These are phyloP conservation scores for Pammene aurita DNA, from an alignment of 2,888 invertebrate genomes.

Conservation along the genomic window DNA sequence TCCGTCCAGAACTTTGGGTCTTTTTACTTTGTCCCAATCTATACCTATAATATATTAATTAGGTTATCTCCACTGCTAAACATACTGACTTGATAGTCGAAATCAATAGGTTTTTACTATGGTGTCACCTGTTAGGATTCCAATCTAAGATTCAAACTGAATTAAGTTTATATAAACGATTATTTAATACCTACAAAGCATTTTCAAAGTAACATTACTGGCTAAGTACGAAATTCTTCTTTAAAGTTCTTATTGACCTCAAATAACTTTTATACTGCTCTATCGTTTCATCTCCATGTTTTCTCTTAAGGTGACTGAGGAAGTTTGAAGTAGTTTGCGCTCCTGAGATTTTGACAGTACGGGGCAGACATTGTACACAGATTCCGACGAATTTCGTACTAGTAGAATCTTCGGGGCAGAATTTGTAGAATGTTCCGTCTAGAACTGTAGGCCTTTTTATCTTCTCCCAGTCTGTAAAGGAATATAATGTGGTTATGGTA, in stretches of 20 bases:
- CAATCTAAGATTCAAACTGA: no score
- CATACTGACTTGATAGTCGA: no score
- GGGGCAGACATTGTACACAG: conserved; percentile 15
- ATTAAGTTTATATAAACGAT: no score
- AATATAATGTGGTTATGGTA: not conserved
- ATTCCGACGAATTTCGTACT: conserved; percentile 6
- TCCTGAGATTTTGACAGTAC: conserved; percentile 16
- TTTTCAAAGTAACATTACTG: not conserved
- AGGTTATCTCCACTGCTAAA: no score
- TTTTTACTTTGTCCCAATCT: conserved; percentile 3
- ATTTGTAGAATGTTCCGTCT: conserved; percentile 24
- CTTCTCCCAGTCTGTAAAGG: conserved; percentile 10
- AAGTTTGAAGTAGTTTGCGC: conserved; percentile 8
- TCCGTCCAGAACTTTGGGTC: conserved; percentile 11
- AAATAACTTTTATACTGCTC: conserved; percentile 12
- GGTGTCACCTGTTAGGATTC: no score
- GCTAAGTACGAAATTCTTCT: not conserved
- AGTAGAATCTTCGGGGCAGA: conserved; percentile 19
- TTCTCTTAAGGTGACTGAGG: conserved; percentile 23
- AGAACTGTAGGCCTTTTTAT: conserved; percentile 9
- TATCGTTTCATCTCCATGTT: conserved; percentile 8
- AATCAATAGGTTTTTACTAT: no score
- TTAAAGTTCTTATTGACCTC: conserved; percentile 13
- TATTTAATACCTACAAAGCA: no score
- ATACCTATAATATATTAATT: not conserved